Evolutionary conservation across 2,888 invertebrate genomes (phyloP).

Genomic region (Ceramica pisi): DNA sequence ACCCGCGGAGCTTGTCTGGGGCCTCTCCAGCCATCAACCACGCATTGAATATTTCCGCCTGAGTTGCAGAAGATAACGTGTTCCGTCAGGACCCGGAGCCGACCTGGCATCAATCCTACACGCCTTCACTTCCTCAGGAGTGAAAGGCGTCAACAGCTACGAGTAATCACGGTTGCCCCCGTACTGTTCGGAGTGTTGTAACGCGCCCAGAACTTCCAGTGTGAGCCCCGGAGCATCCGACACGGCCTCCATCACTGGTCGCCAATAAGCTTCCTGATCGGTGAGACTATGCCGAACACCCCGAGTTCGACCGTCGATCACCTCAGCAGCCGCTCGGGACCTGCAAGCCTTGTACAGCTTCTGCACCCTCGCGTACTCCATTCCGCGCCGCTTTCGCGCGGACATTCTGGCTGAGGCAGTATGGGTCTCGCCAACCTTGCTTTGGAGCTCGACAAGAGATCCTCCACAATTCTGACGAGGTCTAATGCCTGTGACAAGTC

Average conservation of each 20-base stretch:
- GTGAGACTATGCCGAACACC: neutral
- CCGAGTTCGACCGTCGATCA: slow-evolving; percentile 21
- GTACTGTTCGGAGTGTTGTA: slow-evolving; percentile 9
- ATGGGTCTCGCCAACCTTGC: slow-evolving; percentile 11
- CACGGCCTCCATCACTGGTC: slow-evolving; percentile 44
- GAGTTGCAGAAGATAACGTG: too few relatives aligned
- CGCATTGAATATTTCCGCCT: too few relatives aligned
- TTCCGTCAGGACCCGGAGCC: too few relatives aligned
- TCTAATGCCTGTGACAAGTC: neutral
- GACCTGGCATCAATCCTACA: slow-evolving; percentile 18
- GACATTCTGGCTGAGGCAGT: neutral
- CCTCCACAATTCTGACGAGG: slow-evolving; percentile 8
- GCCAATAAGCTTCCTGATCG: slow-evolving; percentile 44
- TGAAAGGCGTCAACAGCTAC: slow-evolving; percentile 28
- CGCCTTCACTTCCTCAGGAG: slow-evolving; percentile 29
- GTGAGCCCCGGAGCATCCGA: slow-evolving; percentile 39
- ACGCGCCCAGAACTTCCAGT: slow-evolving; percentile 17
- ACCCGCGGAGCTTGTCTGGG: too few relatives aligned
- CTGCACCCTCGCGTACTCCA: slow-evolving; percentile 25
- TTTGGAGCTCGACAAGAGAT: slow-evolving; percentile 3
- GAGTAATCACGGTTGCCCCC: slow-evolving; percentile 20
- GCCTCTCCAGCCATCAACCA: too few relatives aligned
- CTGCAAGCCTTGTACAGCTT: slow-evolving; percentile 10
- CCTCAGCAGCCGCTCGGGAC: slow-evolving; percentile 15
- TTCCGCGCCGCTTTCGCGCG: slow-evolving; percentile 1